Evolutionary conservation across 2,797 vertebrate genomes (phyloP).

Genomic region (Limosa lapponica): DNA sequence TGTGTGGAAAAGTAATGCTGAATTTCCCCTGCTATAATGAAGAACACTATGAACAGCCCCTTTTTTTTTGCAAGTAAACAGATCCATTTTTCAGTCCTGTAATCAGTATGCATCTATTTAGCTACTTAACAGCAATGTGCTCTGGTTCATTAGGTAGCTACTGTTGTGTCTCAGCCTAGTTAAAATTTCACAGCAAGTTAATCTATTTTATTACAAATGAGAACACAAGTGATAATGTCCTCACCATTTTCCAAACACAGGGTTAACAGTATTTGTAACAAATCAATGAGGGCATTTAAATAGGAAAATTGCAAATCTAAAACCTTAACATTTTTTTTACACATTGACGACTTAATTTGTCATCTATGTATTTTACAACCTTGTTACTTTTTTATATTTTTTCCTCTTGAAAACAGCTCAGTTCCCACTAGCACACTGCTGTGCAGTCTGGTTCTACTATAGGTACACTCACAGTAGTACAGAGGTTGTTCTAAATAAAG

Average conservation of each 20-base stretch:
- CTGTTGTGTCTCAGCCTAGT: constrained; percentile 81
- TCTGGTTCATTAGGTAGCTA: constrained; percentile 83
- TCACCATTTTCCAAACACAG: constrained; percentile 77
- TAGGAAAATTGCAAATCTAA: constrained; percentile 68
- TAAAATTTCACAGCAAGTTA: constrained; percentile 83
- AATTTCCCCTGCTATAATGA: constrained; percentile 23
- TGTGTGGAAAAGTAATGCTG: neutral
- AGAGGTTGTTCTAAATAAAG: neutral
- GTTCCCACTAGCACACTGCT: neutral
- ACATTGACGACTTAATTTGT: constrained; percentile 69
- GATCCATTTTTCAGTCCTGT: constrained; percentile 78
- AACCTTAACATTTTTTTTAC: constrained; percentile 59
- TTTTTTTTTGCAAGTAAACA: constrained; percentile 74
- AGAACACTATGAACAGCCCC: constrained; percentile 19
- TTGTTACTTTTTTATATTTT: constrained; percentile 19
- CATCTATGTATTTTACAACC: constrained; percentile 67
- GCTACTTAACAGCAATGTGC: constrained; percentile 81
- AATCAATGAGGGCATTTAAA: constrained; percentile 76
- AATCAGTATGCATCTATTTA: constrained; percentile 83
- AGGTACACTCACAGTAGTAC: neutral
- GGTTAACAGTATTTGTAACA: constrained; percentile 79
- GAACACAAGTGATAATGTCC: constrained; percentile 78
- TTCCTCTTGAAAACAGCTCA: neutral
- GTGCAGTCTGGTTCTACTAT: neutral
- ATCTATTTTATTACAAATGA: constrained; percentile 85